Base-by-base conservation (phyloP, 2,797 vertebrate genomes). In the Syngnathus rostellatus region DNA sequence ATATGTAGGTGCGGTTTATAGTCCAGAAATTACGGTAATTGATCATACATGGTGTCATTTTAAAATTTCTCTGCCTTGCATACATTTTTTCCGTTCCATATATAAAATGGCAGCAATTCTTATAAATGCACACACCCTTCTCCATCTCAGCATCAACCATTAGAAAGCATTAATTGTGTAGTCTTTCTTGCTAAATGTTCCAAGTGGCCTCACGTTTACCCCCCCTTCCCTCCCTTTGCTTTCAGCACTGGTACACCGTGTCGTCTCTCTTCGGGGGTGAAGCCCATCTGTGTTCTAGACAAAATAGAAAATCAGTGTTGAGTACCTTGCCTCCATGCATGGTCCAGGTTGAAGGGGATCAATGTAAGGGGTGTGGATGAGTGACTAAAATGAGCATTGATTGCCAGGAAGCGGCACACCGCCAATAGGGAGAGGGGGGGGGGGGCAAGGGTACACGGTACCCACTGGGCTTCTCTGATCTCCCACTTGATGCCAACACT, bases 301-400 rank as follows among this genome's bases (percentile, higher is more conserved):
- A 55, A 65, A 63, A 73, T 57, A 45, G 59, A 37, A 70, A 69
- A 71, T 69, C 68, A 16, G 63, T 50, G 63, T 25, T 57, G 66
- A 70, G 69, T 71, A 64, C 54, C 77, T 70, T 21, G 77, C 69
- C 67, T 83, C 68, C 67, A 69, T 76, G 72, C 76, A 74, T 63
- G 71, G 77, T 82, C 74, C 72, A 61, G 68, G 72, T 70, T 11
- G 46, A 71, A 77, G 57, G 65, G 68, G 83, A 87, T 89, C 83
- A 78, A 86, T 86, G 76, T 0, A 38, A 72, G 67, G 75, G 79
- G 81, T 83, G 84, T 82, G 79, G 77, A 83, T 77, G 79, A 87
- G 81, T 70, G 81, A 83, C 82, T 84, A 75, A 89, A 88, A 86
- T 83, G 66, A 86, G 74, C 80, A 84, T 79, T 77, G 84, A 89